These are phyloP conservation scores for Ahaetulla prasina DNA, from an alignment of 2,113 vertebrate genomes.

Conservation along the genomic window DNA sequence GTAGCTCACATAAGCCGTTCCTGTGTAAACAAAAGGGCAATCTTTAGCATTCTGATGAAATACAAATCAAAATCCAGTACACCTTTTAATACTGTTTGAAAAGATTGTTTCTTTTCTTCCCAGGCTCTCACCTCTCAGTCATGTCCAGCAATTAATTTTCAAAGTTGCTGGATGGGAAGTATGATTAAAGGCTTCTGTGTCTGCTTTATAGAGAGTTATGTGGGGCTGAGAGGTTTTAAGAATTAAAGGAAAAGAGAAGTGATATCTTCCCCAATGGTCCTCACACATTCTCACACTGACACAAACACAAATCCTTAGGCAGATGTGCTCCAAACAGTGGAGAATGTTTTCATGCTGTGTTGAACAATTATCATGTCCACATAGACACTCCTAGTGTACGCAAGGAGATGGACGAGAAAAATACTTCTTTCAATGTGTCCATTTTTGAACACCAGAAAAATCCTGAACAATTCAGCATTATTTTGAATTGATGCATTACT, in stretches of 20 bases:
- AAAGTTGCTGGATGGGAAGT: not conserved
- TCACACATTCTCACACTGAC: not conserved
- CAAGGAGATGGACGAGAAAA: not conserved
- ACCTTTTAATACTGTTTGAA: not conserved
- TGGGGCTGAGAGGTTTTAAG: not conserved
- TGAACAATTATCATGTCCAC: not conserved
- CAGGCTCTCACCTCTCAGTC: not conserved
- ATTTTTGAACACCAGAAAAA: not conserved
- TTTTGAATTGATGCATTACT: not conserved
- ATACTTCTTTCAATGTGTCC: not conserved
- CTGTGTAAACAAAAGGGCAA: conserved; percentile 23
- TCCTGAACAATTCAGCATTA: not conserved
- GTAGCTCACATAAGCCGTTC: conserved; percentile 67
- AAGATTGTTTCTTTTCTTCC: not conserved
- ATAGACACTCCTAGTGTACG: not conserved
- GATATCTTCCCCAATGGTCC: not conserved
- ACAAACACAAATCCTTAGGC: not conserved
- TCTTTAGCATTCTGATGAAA: not conserved
- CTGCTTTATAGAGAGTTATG: not conserved
- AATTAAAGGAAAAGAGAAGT: too few relatives aligned
- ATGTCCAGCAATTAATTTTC: not conserved
- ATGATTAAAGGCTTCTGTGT: not conserved
- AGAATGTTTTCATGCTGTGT: not conserved
- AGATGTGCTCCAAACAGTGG: not conserved
- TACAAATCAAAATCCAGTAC: fast-evolving